Evolutionary conservation across 2,888 invertebrate genomes (phyloP), one percentile per base, ranked within the genome.

Genomic region (Hoplodrina ambigua): DNA sequence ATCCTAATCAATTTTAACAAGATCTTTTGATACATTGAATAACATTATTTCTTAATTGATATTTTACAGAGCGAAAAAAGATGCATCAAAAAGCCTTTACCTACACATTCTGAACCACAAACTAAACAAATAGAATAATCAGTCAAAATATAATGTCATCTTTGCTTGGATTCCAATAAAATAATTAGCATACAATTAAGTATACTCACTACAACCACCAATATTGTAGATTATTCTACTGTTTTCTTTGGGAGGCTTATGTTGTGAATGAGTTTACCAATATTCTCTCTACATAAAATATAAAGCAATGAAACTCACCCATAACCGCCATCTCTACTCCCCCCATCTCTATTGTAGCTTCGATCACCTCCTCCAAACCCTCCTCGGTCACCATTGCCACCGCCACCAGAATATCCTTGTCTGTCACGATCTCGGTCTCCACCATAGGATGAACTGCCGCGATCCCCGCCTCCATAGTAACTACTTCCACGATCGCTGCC

Each of bases 331-430:
- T 94, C 96, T 95, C 92, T 96, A 95, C 89, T 96, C 91, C 94
- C 96, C 89, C 96, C 96, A 91, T 96, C 96, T 93, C 96, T 96
- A 91, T 91, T 96, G 91, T 94, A 96, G 84, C 96, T 92, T 73
- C 96, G 87, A 84, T 96, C 94, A 79, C 94, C 93, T 82, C 96
- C 94, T 52, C 95, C 94, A 84, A 92, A 94, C 74, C 95, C 93
- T 54, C 96, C 93, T 59, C 96, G 93, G 84, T 91, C 96, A 60
- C 81, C 80, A 53, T 78, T 78, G 62, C 85, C 77, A 20, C 82
- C 78, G 83, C 90, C 94, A 67, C 94, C 89, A 33, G 92, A 92
- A 81, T 93, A 94, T 79, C 94, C 91, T 69, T 93, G 87, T 75
- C 93, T 89, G 52, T 92, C 90, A 57, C 94, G 87, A 72, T 93